These are phyloP conservation scores for Eurosta solidaginis DNA, from an alignment of 1,140 invertebrate species.

Conservation along the genomic window DNA sequence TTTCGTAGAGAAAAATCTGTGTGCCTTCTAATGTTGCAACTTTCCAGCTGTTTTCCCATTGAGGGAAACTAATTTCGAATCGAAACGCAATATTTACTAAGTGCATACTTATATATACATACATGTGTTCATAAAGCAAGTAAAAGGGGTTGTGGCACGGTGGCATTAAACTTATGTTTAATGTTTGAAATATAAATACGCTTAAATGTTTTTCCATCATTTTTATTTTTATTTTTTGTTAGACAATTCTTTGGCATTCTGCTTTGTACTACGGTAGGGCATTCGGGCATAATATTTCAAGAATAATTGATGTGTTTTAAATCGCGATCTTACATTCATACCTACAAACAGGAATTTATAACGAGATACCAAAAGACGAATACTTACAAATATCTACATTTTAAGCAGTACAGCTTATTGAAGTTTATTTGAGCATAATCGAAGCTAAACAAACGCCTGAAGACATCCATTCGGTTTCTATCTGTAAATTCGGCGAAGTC, in stretches of 20 bases:
- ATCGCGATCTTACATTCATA: neutral
- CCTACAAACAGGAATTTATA: neutral
- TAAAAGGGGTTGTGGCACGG: constrained; percentile 13
- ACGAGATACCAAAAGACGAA: neutral
- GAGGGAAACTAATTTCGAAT: neutral
- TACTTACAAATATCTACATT: neutral
- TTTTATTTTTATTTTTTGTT: neutral
- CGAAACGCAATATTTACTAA: constrained; percentile 19
- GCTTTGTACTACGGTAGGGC: neutral
- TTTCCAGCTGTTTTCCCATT: constrained; percentile 13
- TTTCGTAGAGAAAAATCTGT: neutral
- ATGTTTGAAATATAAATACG: neutral
- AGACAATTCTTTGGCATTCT: neutral
- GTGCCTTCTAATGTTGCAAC: neutral
- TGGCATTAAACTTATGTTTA: constrained; percentile 23
- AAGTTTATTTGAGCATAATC: neutral
- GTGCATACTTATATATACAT: no score
- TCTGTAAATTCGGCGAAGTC: neutral
- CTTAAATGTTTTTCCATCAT: neutral
- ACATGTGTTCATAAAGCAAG: no score
- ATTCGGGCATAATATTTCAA: neutral
- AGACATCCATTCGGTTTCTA: neutral
- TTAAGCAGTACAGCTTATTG: neutral
- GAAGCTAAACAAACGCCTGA: neutral
- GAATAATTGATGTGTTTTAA: constrained; percentile 10